Conservation (phyloP, 2,797 vertebrate species). For the Pelobates cultripes region DNA sequence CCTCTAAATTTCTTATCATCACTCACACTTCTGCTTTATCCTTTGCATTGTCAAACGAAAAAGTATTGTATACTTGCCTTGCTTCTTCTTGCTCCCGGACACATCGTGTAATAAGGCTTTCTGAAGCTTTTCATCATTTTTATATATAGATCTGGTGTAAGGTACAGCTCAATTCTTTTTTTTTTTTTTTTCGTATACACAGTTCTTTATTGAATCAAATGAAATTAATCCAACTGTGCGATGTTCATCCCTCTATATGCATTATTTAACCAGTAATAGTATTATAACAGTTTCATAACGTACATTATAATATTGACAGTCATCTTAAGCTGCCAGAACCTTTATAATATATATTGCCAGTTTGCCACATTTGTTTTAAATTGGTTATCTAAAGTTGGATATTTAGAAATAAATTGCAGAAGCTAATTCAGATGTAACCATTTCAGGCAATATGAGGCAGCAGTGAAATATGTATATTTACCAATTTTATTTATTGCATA, state of each 20-base stretch:
- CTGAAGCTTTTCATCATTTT: slow-evolving; percentile 3
- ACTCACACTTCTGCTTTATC: slow-evolving; percentile 7
- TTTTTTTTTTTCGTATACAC: neutral
- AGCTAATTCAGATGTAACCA: too few species aligned
- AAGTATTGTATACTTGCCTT: slow-evolving; percentile 7
- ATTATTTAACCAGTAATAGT: neutral
- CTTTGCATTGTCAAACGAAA: slow-evolving; percentile 8
- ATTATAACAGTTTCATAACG: neutral
- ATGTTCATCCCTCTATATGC: neutral
- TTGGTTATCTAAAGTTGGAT: too few species aligned
- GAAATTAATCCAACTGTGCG: neutral
- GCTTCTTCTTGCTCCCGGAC: neutral
- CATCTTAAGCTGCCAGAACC: too few species aligned
- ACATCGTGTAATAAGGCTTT: slow-evolving; percentile 2
- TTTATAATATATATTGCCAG: too few species aligned
- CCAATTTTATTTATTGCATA: too few species aligned
- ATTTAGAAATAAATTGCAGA: too few species aligned
- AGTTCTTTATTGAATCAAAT: neutral
- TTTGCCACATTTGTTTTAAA: too few species aligned
- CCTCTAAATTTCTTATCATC: slow-evolving; percentile 8
- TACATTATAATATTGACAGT: neutral
- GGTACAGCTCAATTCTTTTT: neutral
- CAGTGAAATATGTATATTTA: too few species aligned
- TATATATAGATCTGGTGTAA: neutral
- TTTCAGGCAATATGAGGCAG: too few species aligned